Base-by-base conservation (phyloP, 2,113 vertebrate species). In the Falco punctatus region DNA sequence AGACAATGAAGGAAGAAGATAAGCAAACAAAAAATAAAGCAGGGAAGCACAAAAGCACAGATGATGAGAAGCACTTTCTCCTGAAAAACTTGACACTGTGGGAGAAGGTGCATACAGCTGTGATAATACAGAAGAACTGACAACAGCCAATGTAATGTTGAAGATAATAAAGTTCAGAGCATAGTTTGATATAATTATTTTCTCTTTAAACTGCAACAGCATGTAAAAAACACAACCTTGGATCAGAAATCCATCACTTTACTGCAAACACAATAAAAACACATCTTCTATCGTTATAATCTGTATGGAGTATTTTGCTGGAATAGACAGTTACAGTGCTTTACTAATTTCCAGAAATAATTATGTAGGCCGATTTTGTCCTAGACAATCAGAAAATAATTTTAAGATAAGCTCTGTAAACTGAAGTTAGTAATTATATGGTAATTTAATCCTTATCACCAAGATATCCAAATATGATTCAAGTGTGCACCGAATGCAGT, bases 311-410 rank as follows among this genome's bases (percentile, higher is more conserved):
- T 32, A 13, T 80, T 85, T 70, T 72, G 33, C 57, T 86, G 52
- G 64, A 93, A 77, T 10, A 21, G 55, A 48, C 65, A 90, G 24
- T 42, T 80, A 67, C 3, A 20, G 52, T 32, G 24, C 62, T 75
- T 69, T 54, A 69, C 40, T 64, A 5, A 82, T 69, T 87, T 72
- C 65, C 74, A 83, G 86, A 93, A 94, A 54, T 73, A 93, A 94
- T 88, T 86, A 73, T 20, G 49, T 21, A 65, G 51, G 71, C 40
- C 86, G 81, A 86, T 86, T 84, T 90, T 84, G 59, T 92, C 61
- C 72, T 26, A 86, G 71, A 86, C 48, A 91, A 94, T 44, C 70
- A 85, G 44, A 91, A 92, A 92, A 87, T 46, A 74, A 81, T 81
- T 92, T 89, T 26, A 94, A 66, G 8, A 54, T 73, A 66, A 64